Evolutionary conservation across 1,140 invertebrate genomes (phyloP), one percentile per base, ranked within the genome.

Genomic region (Glossosoma conforme): DNA sequence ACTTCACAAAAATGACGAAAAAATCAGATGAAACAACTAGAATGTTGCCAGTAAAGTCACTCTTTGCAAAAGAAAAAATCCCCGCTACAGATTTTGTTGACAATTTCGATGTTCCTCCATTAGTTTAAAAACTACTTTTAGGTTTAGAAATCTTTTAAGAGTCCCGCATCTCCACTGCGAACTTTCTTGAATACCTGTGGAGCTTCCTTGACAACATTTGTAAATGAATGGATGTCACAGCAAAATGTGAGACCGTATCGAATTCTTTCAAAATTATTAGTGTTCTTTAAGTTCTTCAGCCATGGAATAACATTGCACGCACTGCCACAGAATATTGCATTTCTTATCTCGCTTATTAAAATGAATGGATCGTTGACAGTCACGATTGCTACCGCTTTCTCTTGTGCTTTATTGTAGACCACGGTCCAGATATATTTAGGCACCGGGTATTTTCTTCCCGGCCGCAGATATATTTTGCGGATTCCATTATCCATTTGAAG

Each of bases 291-390:
- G 47, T 64, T 61, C 24, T 51, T 62, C 46, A 69, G 55, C 71
- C 71, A 74, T 5, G 51, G 10, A 36, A 64, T 59, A 43, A 60
- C 57, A 17, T 56, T 55, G 56, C 72, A 74, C 44, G 58, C 56
- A 59, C 72, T 74, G 38, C 68, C 67, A 56, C 72, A 74, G 53
- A 71, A 69, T 52, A 72, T 67, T 1, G 62, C 48, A 10, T 63
- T 61, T 37, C 63, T 59, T n/a, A 72, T 60, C 60, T 74, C 70
- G 56, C 70, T 72, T 14, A 74, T 67, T 4, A 69, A 61, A 53
- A 72, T 65, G 52, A 67, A 67, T 18, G 72, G 72, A 49, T 72
- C 67, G 58, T 72, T 72, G 1, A 72, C 48, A 45, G 69, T 50
- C 17, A 65, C 61, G 15, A 74, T 14, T 5, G 65, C 69, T 11